phyloP scores from a whole-genome alignment of 2,797 vertebrate genomes.

The Simalia tracyae region DNA sequence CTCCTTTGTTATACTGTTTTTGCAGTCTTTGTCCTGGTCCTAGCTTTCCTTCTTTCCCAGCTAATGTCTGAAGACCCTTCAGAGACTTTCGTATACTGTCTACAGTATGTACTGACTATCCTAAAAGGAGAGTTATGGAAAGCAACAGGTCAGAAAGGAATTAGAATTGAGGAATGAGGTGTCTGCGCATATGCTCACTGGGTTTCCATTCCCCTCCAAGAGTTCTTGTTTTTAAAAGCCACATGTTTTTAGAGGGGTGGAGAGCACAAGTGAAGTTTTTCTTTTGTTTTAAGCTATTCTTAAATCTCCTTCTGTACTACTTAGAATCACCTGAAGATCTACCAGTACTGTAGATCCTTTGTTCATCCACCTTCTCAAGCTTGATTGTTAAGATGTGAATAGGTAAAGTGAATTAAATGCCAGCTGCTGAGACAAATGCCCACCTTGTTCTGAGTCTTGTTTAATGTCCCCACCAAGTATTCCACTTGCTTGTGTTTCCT shows the following conservation, averaged over 20 bases:
- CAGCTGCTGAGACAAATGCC: neutral
- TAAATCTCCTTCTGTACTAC: neutral
- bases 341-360: neutral
- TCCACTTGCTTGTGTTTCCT: slow-evolving; percentile 9
- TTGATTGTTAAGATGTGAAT: neutral
- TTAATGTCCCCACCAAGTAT: neutral
- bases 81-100: neutral
- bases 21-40: neutral
- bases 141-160: neutral
- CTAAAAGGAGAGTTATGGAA: neutral
- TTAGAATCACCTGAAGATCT: neutral
- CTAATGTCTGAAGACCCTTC: neutral
- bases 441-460: neutral
- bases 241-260: neutral
- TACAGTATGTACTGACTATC: neutral
- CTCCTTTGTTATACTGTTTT: neutral
- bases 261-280: neutral
- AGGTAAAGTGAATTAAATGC: neutral
- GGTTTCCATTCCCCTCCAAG: neutral
- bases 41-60: neutral
- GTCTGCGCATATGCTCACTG: neutral
- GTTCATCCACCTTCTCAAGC: neutral
- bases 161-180: neutral
- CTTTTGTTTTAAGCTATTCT: neutral
- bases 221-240: neutral